Evolutionary conservation across 1,140 invertebrate genomes (phyloP).

Genomic region (Drosophila sturtevanti): DNA sequence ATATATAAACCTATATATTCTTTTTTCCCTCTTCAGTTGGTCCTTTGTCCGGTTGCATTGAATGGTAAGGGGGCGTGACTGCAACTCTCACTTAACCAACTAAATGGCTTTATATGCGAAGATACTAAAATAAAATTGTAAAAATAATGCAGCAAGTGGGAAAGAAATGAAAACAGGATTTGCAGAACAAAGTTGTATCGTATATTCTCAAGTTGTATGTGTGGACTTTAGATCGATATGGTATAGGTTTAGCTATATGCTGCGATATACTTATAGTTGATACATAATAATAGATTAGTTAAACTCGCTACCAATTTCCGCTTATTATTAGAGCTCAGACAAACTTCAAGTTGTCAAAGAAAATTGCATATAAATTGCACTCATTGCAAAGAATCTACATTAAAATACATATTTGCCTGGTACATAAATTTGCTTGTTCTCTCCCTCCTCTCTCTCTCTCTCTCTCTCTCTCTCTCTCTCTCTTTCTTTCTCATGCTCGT

Average conservation of each 20-base stretch:
- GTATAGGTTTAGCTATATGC: no score
- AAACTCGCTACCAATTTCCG: not conserved
- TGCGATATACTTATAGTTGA: not conserved
- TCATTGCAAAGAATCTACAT: slow-evolving; percentile 67
- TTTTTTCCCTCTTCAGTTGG: not conserved
- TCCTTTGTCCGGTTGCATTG: not conserved
- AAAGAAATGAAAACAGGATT: not conserved
- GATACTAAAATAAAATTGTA: slow-evolving; percentile 42
- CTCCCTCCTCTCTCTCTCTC: not conserved
- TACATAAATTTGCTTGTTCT: slow-evolving; percentile 59
- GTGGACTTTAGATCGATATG: not conserved
- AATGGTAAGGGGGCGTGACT: slow-evolving; percentile 5
- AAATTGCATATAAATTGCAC: slow-evolving; percentile 75
- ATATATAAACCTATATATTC: slow-evolving; percentile 7
- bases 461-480: not conserved
- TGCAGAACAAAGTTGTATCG: not conserved
- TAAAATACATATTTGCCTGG: slow-evolving; percentile 63
- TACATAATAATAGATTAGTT: not conserved
- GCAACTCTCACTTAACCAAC: slow-evolving; percentile 50
- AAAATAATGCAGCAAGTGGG: not conserved
- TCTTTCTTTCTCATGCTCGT: not conserved
- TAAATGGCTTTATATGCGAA: slow-evolving; percentile 53
- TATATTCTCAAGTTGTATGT: not conserved
- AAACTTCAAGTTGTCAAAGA: slow-evolving; percentile 25
- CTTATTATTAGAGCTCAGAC: not conserved